Percentiles rank a stretch among this genome's conserved stretches.
Evolutionary conservation across 2,113 vertebrate species (phyloP).

Genomic region (Eptatretus burgeri): DNA sequence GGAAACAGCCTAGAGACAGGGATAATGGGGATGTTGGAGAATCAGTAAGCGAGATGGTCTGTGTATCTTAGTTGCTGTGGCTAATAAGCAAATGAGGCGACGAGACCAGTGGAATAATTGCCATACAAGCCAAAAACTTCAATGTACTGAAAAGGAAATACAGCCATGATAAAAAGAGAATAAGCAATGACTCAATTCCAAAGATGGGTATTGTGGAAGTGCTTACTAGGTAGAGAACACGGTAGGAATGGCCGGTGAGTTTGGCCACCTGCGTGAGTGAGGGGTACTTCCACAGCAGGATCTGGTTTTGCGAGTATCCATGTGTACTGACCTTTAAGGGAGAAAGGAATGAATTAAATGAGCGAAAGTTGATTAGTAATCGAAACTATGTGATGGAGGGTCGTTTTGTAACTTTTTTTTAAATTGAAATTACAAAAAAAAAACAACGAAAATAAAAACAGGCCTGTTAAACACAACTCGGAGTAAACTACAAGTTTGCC

Average conservation of each 20-base stretch:
- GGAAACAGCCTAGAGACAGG: conserved; percentile 52
- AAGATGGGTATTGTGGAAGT: neutral
- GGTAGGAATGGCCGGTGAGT: conserved; percentile 73
- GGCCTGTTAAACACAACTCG: no score
- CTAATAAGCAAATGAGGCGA: no score
- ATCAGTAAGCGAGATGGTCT: no score
- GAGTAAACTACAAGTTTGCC: no score
- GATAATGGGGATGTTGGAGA: neutral
- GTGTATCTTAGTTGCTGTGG: no score
- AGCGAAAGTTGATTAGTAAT: no score
- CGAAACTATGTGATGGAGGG: no score
- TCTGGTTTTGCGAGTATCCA: conserved; percentile 95
- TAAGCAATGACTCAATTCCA: neutral
- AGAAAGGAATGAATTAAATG: neutral
- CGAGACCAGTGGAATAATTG: neutral
- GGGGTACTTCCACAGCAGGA: conserved; percentile 95
- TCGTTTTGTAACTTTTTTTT: no score
- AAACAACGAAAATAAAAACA: no score
- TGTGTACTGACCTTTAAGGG: conserved; percentile 63
- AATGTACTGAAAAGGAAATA: no score
- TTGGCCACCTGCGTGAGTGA: conserved; percentile 89
- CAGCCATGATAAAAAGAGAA: neutral
- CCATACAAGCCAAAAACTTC: neutral
- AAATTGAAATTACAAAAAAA: no score
- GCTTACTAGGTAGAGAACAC: conserved; percentile 77